Base-by-base conservation (phyloP, 1,140 invertebrate genomes). In the Pogonognathellus flavescens region DNA sequence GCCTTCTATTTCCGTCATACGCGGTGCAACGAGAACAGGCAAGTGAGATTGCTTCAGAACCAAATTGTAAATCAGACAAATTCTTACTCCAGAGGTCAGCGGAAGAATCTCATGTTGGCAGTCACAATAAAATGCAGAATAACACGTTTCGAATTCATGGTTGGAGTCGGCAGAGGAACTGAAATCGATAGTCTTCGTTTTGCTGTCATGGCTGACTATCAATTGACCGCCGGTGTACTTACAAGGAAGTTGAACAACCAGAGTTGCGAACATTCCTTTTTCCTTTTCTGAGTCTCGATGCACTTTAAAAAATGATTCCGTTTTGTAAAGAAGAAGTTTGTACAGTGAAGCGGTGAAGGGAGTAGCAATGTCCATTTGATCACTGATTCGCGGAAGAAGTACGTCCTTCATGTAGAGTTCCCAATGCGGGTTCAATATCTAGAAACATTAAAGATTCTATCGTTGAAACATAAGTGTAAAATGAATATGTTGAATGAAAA, bases 241-340 rank as follows among this genome's bases (percentile, higher is more conserved):
- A 9, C 57, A 81, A 52, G 80, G 85, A 10, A 81, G 41, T 49
- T 85, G 85, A n/a, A 85, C 22, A 14, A 85, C 76, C 4, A 85
- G 16, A 14, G 85, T 85, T 13, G 31, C 85, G 55, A 85, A 85
- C 85, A 85, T 85, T 16, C 85, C 80, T 3, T 81, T n/a, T 66
- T 83, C 85, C 20, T 85, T 85, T 20, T 85, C 85, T 4, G 85
- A 50, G 20, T 85, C 80, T 1, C 85, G 85, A 31, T 85, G 80
- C 0, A 16, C 25, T 31, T 82, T 70, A 50, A 85, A 83, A 49
- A 82, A 66, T 10, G 76, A 81, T 41, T 80, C 76, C 0, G 9
- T 18, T n/a, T 62, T 70, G 62, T 85, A 85, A 2, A 83, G 60
- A 7, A 85, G 59, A 11, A 85, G n/a, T 50, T 85, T 85, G 85